phyloP scores from a whole-genome alignment of 2,888 invertebrate species.

The Drosophila anomelani region DNA sequence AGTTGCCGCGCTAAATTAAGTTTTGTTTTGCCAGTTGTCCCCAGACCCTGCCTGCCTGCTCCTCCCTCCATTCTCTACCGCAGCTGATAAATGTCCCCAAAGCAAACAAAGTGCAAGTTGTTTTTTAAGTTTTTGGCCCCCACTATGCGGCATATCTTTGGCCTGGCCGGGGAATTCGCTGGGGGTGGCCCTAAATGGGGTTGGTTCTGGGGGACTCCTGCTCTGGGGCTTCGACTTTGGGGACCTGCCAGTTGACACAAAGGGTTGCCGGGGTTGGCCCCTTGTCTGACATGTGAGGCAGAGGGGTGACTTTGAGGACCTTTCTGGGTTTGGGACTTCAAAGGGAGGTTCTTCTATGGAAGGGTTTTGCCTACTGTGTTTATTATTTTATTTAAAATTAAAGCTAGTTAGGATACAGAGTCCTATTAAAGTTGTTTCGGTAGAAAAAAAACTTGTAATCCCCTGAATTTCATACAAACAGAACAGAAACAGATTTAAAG shows the following conservation, averaged over 20 bases:
- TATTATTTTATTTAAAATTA: background rate
- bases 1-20: constrained; percentile 74
- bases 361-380: background rate
- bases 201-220: constrained; percentile 6
- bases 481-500: constrained; percentile 6
- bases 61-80: constrained; percentile 4
- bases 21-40: constrained; percentile 64
- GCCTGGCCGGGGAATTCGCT: constrained; percentile 43
- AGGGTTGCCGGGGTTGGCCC: constrained; percentile 46
- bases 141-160: constrained; percentile 76
- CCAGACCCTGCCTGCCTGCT: constrained; percentile 28
- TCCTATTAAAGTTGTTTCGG: no score
- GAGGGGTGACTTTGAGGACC: constrained; percentile 11
- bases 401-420: background rate
- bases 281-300: constrained; percentile 28
- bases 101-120: constrained; percentile 79
- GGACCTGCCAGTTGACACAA: constrained; percentile 62
- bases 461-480: no score
- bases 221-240: constrained; percentile 48
- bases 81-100: constrained; percentile 78
- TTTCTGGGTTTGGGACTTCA: constrained; percentile 22
- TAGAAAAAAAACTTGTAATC: no score
- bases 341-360: background rate
- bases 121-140: constrained; percentile 71
- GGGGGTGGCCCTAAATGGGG: constrained; percentile 21